Evolutionary conservation across 2,888 invertebrate genomes (phyloP), one percentile per base, ranked within the genome.

Genomic region (Napeogenes inachia): DNA sequence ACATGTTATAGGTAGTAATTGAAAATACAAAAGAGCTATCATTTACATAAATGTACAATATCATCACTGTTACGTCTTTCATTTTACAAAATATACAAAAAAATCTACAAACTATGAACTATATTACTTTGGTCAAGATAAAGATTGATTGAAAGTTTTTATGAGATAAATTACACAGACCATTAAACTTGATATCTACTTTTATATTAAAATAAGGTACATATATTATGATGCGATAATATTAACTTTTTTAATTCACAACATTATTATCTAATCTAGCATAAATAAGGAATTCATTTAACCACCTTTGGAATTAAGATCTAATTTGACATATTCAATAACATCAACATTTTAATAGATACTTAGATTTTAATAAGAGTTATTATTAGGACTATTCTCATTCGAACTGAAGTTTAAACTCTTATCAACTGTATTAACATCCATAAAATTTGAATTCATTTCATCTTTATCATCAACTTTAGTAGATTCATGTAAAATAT

Each of bases 341-440:
- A 66, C 68, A 70, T 69, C 66, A 68, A 73, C 68, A 70, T 70
- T 71, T 75, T 66, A 73, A 63, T 66, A 56, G 70, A 72, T 62
- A 71, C 45, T 13, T 12, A 33, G 21, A 1, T 62, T 66, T 80
- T 73, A 89, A 78, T 81, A 81, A 67, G 87, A 85, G 78, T 89
- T 90, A 70, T 89, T 90, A 76, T 89, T 89, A 61, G 89, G 87
- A 79, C 86, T 87, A 67, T 84, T 78, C 70, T 87, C 82, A 70
- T 82, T 82, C 62, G 82, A 78, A 74, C 73, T 75, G 71, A 68
- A 72, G 32, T 75, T 72, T 69, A 77, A 62, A 75, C 75, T 80
- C 62, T 76, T 77, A 63, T 82, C 79, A 32, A 65, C 65, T n/a
- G 73, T 76, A 68, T 73, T 80, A 45, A 72, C 71, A 65, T 85